These are phyloP conservation scores for Peromyscus eremicus DNA, from an alignment of 2,797 vertebrate species.

Conservation along the genomic window DNA sequence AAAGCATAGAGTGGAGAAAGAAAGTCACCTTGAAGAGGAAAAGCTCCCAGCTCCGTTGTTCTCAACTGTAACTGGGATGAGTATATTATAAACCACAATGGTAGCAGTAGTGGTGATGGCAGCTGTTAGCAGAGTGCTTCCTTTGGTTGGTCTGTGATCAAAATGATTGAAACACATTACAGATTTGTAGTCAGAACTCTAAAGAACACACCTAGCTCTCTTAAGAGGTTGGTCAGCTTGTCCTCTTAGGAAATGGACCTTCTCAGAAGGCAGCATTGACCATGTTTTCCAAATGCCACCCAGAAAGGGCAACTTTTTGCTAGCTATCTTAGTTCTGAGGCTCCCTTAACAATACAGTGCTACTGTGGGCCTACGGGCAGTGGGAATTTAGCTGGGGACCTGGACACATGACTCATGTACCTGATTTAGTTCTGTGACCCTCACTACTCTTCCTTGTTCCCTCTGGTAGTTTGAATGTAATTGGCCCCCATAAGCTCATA, in stretches of 20 bases:
- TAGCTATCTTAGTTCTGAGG: not conserved
- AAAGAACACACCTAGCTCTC: not conserved
- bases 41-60: not conserved
- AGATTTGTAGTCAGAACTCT: not conserved
- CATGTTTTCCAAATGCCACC: not conserved
- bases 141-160: not conserved
- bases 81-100: not conserved
- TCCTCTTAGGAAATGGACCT: not conserved
- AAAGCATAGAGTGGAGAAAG: not conserved
- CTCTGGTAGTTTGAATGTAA: no score
- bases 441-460: not conserved
- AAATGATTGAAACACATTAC: slow-evolving; percentile 20
- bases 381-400: no score
- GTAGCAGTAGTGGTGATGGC: not conserved
- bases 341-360: not conserved
- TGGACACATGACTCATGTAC: not conserved
- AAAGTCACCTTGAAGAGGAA: not conserved
- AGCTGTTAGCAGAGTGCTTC: not conserved
- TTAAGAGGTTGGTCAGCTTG: not conserved
- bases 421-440: not conserved
- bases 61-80: not conserved
- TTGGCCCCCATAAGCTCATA: no score
- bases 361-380: no score
- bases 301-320: not conserved
- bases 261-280: not conserved